A percentile compares a stretch with the other conserved stretches of the same genome.
phyloP scores from a whole-genome alignment of 2,888 invertebrate species.

The Agriopis marginaria region DNA sequence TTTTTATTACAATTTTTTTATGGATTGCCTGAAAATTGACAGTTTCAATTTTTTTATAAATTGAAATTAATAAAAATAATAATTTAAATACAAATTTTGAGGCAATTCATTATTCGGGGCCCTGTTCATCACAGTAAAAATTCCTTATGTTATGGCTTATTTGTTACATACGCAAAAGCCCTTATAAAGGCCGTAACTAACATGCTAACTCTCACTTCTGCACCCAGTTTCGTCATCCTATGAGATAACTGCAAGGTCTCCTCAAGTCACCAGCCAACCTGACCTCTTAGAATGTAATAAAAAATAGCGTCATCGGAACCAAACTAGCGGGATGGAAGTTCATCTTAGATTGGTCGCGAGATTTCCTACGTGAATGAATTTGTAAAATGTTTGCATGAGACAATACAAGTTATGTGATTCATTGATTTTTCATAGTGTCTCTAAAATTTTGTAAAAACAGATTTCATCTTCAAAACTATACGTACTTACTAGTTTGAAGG shows the following conservation, averaged over 20 bases:
- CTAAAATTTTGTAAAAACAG: neutral
- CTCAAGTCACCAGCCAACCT: slow-evolving; percentile 52
- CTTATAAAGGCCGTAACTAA: slow-evolving; percentile 30
- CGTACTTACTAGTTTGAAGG: no score
- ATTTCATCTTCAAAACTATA: no score
- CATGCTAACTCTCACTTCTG: slow-evolving; percentile 61
- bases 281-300: slow-evolving; percentile 33
- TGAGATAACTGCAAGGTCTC: slow-evolving; percentile 67
- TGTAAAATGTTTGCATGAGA: slow-evolving; percentile 39
- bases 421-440: slow-evolving; percentile 8
- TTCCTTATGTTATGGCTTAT: neutral
- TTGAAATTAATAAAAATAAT: no score
- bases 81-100: no score
- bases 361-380: slow-evolving; percentile 41
- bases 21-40: no score
- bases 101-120: no score
- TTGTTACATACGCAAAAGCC: slow-evolving; percentile 27
- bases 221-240: slow-evolving; percentile 65
- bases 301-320: slow-evolving; percentile 3
- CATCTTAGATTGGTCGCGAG: slow-evolving; percentile 36
- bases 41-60: no score
- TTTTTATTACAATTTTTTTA: no score
- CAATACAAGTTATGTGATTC: slow-evolving; percentile 16
- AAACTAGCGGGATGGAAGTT: slow-evolving; percentile 23
- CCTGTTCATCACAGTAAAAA: neutral